Evolutionary conservation across 2,888 invertebrate species (phyloP).

Genomic region (Norana najaformis): DNA sequence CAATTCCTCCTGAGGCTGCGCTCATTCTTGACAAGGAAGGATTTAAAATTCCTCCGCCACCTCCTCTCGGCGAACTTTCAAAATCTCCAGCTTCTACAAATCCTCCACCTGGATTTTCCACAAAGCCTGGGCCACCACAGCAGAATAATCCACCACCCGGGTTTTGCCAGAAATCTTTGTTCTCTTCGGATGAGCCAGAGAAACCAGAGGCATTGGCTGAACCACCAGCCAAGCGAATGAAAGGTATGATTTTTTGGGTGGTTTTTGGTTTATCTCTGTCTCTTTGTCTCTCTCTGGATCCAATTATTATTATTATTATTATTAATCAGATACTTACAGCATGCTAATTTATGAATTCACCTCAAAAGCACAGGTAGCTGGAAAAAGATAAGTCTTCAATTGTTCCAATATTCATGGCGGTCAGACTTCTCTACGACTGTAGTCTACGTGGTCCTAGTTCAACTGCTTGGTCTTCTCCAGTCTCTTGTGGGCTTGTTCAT

Average conservation of each 20-base stretch:
- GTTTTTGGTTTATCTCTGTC: not conserved
- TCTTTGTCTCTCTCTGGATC: no score
- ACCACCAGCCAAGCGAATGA: slow-evolving; percentile 6
- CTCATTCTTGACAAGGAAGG: slow-evolving; percentile 22
- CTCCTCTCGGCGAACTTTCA: not conserved
- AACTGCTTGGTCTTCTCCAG: not conserved
- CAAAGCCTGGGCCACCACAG: not conserved
- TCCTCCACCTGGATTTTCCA: not conserved
- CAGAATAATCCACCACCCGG: not conserved
- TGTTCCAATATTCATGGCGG: not conserved
- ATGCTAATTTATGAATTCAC: no score
- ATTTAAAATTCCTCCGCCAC: slow-evolving; percentile 9
- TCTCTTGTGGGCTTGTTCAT: not conserved
- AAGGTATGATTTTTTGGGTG: not conserved
- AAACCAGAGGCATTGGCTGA: not conserved
- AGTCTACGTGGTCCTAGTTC: not conserved
- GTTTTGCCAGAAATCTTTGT: not conserved
- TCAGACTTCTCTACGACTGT: not conserved
- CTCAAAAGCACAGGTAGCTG: no score
- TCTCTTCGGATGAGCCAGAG: not conserved
- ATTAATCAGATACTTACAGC: no score
- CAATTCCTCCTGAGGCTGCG: not conserved
- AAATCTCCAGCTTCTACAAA: not conserved
- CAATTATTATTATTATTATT: no score
- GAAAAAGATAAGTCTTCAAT: no score